Percentiles rank a stretch among this genome's conserved stretches.
phyloP scores from a whole-genome alignment of 2,113 vertebrate genomes.

The Strix aluco region DNA sequence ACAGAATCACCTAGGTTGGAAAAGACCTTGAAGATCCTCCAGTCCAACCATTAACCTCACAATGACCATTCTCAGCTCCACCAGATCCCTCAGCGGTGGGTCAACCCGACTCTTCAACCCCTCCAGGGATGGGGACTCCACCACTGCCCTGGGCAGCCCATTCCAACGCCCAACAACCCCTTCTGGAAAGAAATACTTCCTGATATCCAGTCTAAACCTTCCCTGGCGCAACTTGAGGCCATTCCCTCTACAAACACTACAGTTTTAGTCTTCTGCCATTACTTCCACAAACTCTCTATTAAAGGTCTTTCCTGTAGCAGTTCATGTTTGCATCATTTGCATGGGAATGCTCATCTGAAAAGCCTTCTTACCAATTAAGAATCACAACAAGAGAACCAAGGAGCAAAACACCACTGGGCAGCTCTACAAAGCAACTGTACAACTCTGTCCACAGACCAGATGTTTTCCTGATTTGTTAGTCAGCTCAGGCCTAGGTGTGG shows the following conservation, averaged over 20 bases:
- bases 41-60: too few relatives aligned
- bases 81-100: too few relatives aligned
- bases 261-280: not conserved
- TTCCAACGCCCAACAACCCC: too few relatives aligned
- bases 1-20: too few relatives aligned
- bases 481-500: not conserved
- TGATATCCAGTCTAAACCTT: too few relatives aligned
- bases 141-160: too few relatives aligned
- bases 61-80: too few relatives aligned
- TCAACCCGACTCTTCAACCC: too few relatives aligned
- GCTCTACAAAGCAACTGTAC: not conserved
- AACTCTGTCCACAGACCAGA: not conserved
- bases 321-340: not conserved
- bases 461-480: rapidly evolving
- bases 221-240: too few relatives aligned
- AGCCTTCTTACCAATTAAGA: not conserved
- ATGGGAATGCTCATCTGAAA: not conserved
- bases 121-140: too few relatives aligned
- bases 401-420: not conserved
- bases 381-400: not conserved
- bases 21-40: too few relatives aligned
- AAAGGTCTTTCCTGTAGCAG: not conserved
- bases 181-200: too few relatives aligned
- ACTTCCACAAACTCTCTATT: not conserved
- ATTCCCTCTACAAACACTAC: not conserved